Evolutionary conservation across 2,113 vertebrate genomes (phyloP), one percentile per base, ranked within the genome.

Genomic region (Forbesichthys agassizii): DNA sequence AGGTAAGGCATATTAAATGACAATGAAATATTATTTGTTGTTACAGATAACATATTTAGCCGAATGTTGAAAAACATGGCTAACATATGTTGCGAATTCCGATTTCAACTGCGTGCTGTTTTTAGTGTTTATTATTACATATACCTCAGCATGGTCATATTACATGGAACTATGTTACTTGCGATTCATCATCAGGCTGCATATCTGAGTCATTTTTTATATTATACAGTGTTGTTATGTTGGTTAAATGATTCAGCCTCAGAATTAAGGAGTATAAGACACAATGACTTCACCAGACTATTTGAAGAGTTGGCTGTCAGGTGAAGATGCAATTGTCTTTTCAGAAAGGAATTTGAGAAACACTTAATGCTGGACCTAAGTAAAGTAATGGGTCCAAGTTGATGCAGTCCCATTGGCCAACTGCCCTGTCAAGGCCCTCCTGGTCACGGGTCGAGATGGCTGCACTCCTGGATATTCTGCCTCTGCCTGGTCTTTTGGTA

Each of bases 171-270:
- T 36, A 61, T 42, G 5, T 42, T 42, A 18, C 58, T 66, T 57
- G 67, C 87, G 84, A 89, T 85, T 88, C 84, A 85, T 58, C 88
- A 75, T 66, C 81, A 85, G 84, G 48, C 79, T 79, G 66, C 58
- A 58, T 72, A 33, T 67, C 65, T 86, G 82, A 82, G 66, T 85
- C 61, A 61, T 42, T 47, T 6, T 46, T 33, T 74, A 66, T 11
- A 36, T 10, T 52, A 27, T 27, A 8, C 36, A 52, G 53, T 55
- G 20, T 20, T 76, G n/a, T n/a, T 64, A 59, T 77, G 48, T 61
- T 18, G 27, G 53, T 8, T 57, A 48, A 20, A 33, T 81, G 51
- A 73, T 69, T 72, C 66, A 70, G 20, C 51, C 33, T 69, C 27
- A 65, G 49, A 71, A 62, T 69, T 47, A 62, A 48, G 9, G 47